A percentile compares a stretch with the other conserved stretches of the same genome.
Conservation (phyloP, 2,113 vertebrate genomes). For the Apteryx owenii region DNA sequence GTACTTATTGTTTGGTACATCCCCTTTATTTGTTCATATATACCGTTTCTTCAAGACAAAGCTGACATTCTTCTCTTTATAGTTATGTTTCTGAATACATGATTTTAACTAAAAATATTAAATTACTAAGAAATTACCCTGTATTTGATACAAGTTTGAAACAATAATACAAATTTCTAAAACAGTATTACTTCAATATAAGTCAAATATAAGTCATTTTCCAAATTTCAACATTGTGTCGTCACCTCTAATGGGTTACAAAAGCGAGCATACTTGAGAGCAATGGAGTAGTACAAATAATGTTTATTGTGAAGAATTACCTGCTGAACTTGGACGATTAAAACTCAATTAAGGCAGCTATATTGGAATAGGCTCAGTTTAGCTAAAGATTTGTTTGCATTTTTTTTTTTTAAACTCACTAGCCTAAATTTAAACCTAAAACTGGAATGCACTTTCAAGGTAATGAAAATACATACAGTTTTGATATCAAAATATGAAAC, state of each 20-base stretch:
- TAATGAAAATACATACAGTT: not conserved
- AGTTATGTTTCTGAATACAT: not conserved
- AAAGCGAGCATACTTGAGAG: not conserved
- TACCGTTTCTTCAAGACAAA: not conserved
- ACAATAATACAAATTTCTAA: not conserved
- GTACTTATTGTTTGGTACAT: not conserved
- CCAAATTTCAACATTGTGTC: not conserved
- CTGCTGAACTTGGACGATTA: not conserved
- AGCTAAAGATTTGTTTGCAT: not conserved
- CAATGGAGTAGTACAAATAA: not conserved
- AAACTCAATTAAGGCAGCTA: not conserved
- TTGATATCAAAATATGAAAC: not conserved
- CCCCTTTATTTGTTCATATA: not conserved
- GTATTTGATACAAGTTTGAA: not conserved
- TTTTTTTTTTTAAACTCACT: not conserved
- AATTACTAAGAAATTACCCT: not conserved
- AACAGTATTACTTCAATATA: not conserved
- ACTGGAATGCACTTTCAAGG: not conserved
- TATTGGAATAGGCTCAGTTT: not conserved
- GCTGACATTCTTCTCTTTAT: not conserved
- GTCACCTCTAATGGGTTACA: not conserved
- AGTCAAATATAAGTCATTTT: not conserved
- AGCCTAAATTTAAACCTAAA: not conserved
- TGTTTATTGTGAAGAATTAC: not conserved
- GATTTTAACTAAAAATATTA: not conserved